Conservation (phyloP, 2,113 vertebrate genomes). For the Pachycephala philippinensis region DNA sequence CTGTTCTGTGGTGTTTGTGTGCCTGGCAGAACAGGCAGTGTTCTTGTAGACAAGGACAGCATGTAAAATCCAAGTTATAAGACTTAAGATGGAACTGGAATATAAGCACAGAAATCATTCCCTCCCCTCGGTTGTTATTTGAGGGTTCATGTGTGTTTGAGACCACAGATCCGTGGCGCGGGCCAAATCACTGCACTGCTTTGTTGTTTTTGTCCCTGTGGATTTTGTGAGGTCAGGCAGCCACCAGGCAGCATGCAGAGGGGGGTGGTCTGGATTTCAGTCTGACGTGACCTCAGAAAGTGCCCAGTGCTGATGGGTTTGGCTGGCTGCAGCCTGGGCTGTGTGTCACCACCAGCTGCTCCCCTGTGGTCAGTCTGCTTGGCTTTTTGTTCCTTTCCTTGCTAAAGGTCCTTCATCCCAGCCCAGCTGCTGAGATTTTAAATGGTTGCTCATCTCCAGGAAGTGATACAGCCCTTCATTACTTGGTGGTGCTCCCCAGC, state of each 20-base stretch:
- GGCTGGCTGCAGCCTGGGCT: background rate
- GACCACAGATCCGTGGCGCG: fast-evolving
- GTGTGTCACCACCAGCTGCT: background rate
- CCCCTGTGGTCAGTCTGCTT: background rate
- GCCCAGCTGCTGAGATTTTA: background rate
- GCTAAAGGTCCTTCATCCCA: background rate
- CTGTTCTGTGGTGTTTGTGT: background rate
- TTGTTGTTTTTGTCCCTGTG: background rate
- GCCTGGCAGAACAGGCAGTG: background rate
- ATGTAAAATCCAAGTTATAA: background rate
- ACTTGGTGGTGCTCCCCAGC: background rate
- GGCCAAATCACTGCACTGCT: background rate
- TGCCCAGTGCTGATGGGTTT: background rate
- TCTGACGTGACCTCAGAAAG: background rate
- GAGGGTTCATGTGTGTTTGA: background rate
- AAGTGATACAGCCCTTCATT: background rate
- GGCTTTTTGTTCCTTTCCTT: background rate
- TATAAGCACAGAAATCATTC: background rate
- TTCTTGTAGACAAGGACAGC: background rate
- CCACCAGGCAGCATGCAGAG: background rate
- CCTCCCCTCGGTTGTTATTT: background rate
- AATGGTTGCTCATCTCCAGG: background rate
- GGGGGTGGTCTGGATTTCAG: background rate
- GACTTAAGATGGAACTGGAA: background rate
- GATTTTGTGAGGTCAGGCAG: background rate